Percentiles rank a stretch among this genome's conserved stretches.
Evolutionary conservation across 2,888 invertebrate species (phyloP).

Genomic region (Thymelicus lineola): DNA sequence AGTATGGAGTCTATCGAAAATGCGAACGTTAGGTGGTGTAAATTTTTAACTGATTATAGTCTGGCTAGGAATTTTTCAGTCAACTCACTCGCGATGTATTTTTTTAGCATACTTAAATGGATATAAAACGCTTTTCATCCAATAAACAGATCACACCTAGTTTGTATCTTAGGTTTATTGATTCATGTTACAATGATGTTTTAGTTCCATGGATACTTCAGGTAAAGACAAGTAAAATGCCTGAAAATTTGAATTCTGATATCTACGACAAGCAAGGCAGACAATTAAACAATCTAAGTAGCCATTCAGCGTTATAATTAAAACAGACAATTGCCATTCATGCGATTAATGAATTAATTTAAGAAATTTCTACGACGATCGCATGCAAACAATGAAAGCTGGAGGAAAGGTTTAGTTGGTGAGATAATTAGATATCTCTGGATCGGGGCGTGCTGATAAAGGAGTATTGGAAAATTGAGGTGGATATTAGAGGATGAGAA

Average conservation of each 20-base stretch:
- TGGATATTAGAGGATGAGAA: slow-evolving; percentile 56
- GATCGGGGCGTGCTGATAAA: slow-evolving; percentile 53
- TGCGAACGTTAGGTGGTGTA: too few relatives aligned
- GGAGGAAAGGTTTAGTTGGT: slow-evolving; percentile 54
- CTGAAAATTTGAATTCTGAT: slow-evolving; percentile 12
- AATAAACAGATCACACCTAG: too few relatives aligned
- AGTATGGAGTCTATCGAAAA: too few relatives aligned
- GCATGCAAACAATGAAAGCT: slow-evolving; percentile 52
- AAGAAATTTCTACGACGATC: slow-evolving; percentile 46
- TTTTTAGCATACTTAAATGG: too few relatives aligned
- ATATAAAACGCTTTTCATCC: too few relatives aligned
- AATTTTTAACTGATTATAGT: too few relatives aligned
- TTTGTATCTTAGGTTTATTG: background rate
- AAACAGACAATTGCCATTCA: slow-evolving; percentile 46
- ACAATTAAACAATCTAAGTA: slow-evolving; percentile 38
- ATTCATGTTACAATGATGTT: slow-evolving; percentile 5
- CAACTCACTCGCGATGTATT: too few relatives aligned
- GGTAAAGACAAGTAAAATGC: slow-evolving; percentile 17
- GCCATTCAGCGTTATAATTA: slow-evolving; percentile 45
- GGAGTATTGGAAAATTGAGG: slow-evolving; percentile 57
- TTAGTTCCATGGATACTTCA: background rate
- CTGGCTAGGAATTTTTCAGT: too few relatives aligned
- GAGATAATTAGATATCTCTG: slow-evolving; percentile 47
- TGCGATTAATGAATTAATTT: slow-evolving; percentile 47
- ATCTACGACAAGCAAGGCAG: slow-evolving; percentile 31